A percentile compares a stretch with the other conserved stretches of the same genome.
phyloP scores from a whole-genome alignment of 2,888 invertebrate species.

The Acholoe squamosa region DNA sequence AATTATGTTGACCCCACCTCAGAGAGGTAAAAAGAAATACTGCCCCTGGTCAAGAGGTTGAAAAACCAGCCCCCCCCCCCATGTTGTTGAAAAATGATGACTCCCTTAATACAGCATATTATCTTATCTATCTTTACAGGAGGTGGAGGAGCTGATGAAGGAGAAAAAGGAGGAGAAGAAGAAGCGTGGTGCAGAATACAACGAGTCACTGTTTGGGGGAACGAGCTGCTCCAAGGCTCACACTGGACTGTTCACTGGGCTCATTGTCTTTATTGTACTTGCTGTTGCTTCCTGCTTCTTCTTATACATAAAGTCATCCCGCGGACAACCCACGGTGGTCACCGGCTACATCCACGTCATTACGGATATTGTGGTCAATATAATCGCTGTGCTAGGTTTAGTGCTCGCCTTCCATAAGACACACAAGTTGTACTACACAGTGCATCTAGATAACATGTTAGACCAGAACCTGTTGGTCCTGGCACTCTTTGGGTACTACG shows the following conservation, averaged over 20 bases:
- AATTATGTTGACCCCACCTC: too few relatives aligned
- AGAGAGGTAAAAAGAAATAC: too few relatives aligned
- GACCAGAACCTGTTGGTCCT: slow-evolving; percentile 59
- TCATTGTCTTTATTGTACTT: slow-evolving; percentile 81
- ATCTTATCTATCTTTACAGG: not conserved
- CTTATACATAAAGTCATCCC: slow-evolving; percentile 74
- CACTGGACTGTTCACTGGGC: slow-evolving; percentile 83
- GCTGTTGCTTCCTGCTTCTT: slow-evolving; percentile 79
- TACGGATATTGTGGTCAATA: slow-evolving; percentile 36
- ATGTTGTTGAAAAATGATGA: too few relatives aligned
- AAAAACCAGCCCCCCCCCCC: too few relatives aligned
- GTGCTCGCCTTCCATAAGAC: slow-evolving; percentile 42
- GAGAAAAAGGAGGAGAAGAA: slow-evolving; percentile 9
- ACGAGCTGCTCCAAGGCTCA: slow-evolving; percentile 83
- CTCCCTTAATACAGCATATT: too few relatives aligned
- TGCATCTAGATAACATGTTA: not conserved
- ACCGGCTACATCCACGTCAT: slow-evolving; percentile 21
- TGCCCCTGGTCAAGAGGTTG: too few relatives aligned
- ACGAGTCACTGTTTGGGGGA: not conserved
- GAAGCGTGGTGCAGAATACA: not conserved
- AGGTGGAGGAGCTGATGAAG: slow-evolving; percentile 4
- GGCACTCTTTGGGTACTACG: slow-evolving; percentile 58
- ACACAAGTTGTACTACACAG: not conserved
- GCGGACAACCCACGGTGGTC: not conserved
- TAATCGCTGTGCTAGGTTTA: not conserved